Evolutionary conservation across 1,140 invertebrate species (phyloP).

Genomic region (Bicyclus anynana): DNA sequence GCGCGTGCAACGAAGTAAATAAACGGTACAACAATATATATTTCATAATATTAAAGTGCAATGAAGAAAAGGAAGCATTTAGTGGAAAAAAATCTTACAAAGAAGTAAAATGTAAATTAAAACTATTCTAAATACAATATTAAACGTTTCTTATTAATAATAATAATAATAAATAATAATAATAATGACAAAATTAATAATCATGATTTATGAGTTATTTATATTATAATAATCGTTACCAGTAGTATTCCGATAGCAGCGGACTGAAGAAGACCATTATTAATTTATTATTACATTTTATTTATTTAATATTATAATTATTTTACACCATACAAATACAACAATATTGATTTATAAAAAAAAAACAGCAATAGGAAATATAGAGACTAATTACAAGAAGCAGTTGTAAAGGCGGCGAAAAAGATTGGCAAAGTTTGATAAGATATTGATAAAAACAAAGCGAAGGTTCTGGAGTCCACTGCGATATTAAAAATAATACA

Average conservation of each 20-base stretch:
- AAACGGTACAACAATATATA: slow-evolving; percentile 2
- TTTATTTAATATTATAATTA: slow-evolving; percentile 54
- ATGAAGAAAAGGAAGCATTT: slow-evolving; percentile 13
- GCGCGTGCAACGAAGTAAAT: slow-evolving; percentile 17
- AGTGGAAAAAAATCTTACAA: slow-evolving; percentile 2
- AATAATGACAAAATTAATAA: slow-evolving; percentile 56
- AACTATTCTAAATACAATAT: slow-evolving; percentile 18
- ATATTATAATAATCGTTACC: slow-evolving; percentile 79
- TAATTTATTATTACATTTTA: slow-evolving; percentile 48
- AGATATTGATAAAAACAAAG: slow-evolving; percentile 19
- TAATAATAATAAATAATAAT: slow-evolving; percentile 39
- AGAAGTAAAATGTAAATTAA: slow-evolving; percentile 6
- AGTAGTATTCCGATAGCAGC: slow-evolving; percentile 84
- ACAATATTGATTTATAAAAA: slow-evolving; percentile 1
- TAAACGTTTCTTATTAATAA: slow-evolving; percentile 25
- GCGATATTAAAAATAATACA: slow-evolving; percentile 1
- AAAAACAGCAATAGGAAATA: slow-evolving; percentile 26
- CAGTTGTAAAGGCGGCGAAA: slow-evolving; percentile 11
- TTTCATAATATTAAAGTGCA: slow-evolving; percentile 3
- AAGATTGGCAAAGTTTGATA: slow-evolving; percentile 15
- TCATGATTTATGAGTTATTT: slow-evolving; percentile 60
- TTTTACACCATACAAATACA: slow-evolving; percentile 28
- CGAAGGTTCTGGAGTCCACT: slow-evolving; percentile 21
- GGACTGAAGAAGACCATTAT: slow-evolving; percentile 78
- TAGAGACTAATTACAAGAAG: slow-evolving; percentile 13